Conservation (phyloP, 2,888 invertebrate species). For the Hydrotaea cyrtoneurina region DNA sequence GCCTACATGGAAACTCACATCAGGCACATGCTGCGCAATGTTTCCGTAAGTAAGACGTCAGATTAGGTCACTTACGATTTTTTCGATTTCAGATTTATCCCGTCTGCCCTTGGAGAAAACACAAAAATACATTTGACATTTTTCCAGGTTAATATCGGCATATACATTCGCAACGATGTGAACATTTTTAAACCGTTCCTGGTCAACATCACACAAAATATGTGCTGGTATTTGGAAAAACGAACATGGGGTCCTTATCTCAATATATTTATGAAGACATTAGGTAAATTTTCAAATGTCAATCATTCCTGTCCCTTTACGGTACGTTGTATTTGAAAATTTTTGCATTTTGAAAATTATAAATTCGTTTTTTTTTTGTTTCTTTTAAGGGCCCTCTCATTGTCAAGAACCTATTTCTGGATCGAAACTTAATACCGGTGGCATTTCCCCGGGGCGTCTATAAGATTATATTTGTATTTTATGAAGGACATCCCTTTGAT, state of each 20-base stretch:
- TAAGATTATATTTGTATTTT: background rate
- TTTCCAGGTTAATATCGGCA: background rate
- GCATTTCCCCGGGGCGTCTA: background rate
- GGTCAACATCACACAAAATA: background rate
- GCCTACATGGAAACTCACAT: conserved; percentile 29
- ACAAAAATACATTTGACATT: too few species aligned
- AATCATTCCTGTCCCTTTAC: conserved; percentile 13
- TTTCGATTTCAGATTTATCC: too few species aligned
- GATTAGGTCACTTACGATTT: background rate
- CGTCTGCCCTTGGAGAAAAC: too few species aligned
- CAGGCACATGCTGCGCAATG: background rate
- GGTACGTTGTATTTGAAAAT: background rate
- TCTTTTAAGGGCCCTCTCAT: background rate
- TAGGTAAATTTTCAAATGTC: background rate
- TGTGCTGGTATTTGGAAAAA: background rate
- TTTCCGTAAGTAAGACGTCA: conserved; percentile 29
- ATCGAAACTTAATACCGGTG: background rate
- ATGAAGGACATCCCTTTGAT: conserved; percentile 6
- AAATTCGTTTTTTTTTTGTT: background rate
- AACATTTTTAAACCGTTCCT: background rate
- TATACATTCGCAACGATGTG: conserved; percentile 6
- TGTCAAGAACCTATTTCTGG: background rate
- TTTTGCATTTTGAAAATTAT: background rate
- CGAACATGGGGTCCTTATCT: background rate
- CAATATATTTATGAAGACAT: background rate